phyloP scores from a whole-genome alignment of 2,113 vertebrate genomes.

The Ctenodactylus gundi region DNA sequence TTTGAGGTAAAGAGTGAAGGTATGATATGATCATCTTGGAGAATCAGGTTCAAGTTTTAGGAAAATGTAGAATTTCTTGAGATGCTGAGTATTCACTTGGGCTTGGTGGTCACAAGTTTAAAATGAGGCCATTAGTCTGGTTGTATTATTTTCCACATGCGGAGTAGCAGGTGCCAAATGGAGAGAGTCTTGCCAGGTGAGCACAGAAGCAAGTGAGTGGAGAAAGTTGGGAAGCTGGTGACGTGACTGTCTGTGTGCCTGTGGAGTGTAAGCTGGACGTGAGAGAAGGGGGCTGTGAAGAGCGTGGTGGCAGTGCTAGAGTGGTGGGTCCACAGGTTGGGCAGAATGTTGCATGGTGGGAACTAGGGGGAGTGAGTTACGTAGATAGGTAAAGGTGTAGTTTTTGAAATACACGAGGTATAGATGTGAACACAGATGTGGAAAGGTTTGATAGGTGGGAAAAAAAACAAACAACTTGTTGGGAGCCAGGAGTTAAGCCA shows the following conservation, averaged over 20 bases:
- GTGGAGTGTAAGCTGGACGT: neutral
- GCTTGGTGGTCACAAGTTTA: neutral
- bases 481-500: neutral
- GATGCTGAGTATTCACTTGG: neutral
- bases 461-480: neutral
- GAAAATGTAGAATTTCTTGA: neutral
- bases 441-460: neutral
- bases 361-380: neutral
- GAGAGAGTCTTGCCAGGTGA: neutral
- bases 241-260: too few species aligned
- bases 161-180: neutral
- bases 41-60: neutral
- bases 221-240: fast-evolving
- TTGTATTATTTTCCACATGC: neutral
- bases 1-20: neutral
- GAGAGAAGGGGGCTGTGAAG: neutral
- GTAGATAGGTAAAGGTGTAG: neutral
- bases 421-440: neutral
- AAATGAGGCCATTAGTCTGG: neutral
- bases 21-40: neutral
- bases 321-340: neutral
- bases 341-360: neutral
- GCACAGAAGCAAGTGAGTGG: neutral
- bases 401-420: neutral
- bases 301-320: neutral